Base-by-base conservation (phyloP, 1,140 invertebrate genomes). In the Saxidomus purpurata region DNA sequence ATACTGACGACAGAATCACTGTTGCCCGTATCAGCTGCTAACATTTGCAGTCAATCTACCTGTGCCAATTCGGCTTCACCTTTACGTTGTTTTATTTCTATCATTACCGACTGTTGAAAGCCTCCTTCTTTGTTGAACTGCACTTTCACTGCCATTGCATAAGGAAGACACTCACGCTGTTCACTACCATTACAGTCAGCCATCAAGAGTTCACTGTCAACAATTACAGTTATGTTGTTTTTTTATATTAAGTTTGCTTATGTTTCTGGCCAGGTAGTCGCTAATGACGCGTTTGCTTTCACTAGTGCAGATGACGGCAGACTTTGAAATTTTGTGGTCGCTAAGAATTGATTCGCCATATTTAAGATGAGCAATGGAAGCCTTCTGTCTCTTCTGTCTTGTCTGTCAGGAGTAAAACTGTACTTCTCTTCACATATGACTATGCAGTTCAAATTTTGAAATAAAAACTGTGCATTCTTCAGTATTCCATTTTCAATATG, bases 351-450 rank as follows among this genome's bases (percentile, higher is more conserved):
- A 82, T 34, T 89, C 71, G 1, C 2, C 34, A 9, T 34, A 52
- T 71, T 90, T 90, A 19, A 90, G 36, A 71, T 90, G 89, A 11
- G 61, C 43, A 34, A 90, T 69, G 2, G 31, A 36, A 15, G 55
- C 9, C 40, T 47, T n/a, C 22, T 28, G 1, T 59, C 15, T 49
- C 36, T 81, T 55, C 36, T 43, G 49, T 40, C 88, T 52, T 28
- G 77, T 47, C 28, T 22, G 8, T 36, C 80, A 0, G 88, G 88
- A 13, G 88, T 89, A 36, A 79, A 89, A n/a, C 31, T 49, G 55
- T 89, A 89, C 43, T 89, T 89, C 79, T 89, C 88, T 61, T 89
- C 88, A 83, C 88, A 89, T 28, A 89, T 25, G 19, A 49, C 69
- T 0, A 89, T 34, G 2, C 25, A 15, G 13, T 40, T 9, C 34